These are phyloP conservation scores for Cepaea nemoralis DNA, from an alignment of 1,140 invertebrate genomes.

Conservation along the genomic window DNA sequence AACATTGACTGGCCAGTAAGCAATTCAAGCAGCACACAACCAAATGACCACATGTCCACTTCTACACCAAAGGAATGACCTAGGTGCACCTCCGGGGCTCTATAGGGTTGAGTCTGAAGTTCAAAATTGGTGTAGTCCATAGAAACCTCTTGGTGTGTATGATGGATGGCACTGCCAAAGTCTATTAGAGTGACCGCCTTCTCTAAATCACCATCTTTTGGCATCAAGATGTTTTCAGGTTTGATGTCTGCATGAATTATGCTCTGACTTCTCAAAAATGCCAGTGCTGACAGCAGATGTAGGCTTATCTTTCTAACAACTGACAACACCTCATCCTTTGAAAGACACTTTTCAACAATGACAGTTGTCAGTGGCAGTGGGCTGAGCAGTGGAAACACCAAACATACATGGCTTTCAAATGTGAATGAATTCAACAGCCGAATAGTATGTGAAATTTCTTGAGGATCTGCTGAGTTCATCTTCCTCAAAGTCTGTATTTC, in stretches of 20 bases:
- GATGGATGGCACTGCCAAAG: conserved; percentile 72
- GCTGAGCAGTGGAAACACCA: conserved; percentile 67
- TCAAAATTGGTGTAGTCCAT: conserved; percentile 72
- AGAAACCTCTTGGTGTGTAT: conserved; percentile 69
- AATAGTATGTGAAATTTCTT: conserved; percentile 50
- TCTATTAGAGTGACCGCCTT: conserved; percentile 69
- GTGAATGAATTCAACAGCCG: not conserved
- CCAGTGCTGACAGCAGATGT: conserved; percentile 65
- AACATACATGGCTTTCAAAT: conserved; percentile 66
- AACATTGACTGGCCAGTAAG: conserved; percentile 97
- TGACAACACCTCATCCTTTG: conserved; percentile 38
- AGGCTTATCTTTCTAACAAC: conserved; percentile 63
- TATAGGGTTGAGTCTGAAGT: conserved; percentile 80
- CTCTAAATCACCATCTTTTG: conserved; percentile 59
- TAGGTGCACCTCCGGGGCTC: conserved; percentile 78
- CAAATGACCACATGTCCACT: conserved; percentile 75
- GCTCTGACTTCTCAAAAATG: conserved; percentile 70
- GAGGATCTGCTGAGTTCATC: conserved; percentile 59
- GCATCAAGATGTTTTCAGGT: conserved; percentile 71
- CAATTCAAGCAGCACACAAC: conserved; percentile 98
- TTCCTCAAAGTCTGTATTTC: conserved; percentile 65
- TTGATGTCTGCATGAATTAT: conserved; percentile 73
- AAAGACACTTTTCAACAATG: not conserved
- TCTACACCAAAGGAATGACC: conserved; percentile 73
- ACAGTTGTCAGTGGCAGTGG: conserved; percentile 51